A percentile compares a stretch with the other conserved stretches of the same genome.
phyloP scores from a whole-genome alignment of 2,888 invertebrate genomes.

The Hoplodrina ambigua region DNA sequence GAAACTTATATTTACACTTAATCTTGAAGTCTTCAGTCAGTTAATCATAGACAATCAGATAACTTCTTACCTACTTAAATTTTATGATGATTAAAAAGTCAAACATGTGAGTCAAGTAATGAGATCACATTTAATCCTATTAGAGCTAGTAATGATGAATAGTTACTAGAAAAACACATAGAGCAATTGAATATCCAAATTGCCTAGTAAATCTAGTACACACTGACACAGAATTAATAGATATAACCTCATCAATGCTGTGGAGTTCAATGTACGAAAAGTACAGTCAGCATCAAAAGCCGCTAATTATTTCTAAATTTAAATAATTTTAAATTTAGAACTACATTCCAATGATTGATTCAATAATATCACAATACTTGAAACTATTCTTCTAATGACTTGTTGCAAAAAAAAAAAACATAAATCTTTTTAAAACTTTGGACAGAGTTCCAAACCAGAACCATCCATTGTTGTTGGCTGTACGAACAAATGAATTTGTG shows the following conservation, averaged over 20 bases:
- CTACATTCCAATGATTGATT: background rate
- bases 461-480: background rate
- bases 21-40: conserved; percentile 1
- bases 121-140: conserved; percentile 26
- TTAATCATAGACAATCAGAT: conserved; percentile 2
- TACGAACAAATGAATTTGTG: conserved; percentile 21
- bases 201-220: conserved; percentile 7
- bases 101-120: conserved; percentile 17
- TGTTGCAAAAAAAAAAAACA: background rate
- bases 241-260: conserved; percentile 10
- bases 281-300: conserved; percentile 22
- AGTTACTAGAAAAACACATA: conserved; percentile 11
- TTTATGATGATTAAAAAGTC: conserved; percentile 7
- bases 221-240: conserved; percentile 21
- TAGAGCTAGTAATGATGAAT: conserved; percentile 18
- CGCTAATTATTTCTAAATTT: background rate
- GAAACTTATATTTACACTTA: background rate
- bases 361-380: background rate
- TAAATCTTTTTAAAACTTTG: background rate
- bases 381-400: background rate
- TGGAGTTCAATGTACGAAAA: conserved; percentile 2
- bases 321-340: background rate
- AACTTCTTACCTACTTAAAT: background rate
- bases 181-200: background rate
- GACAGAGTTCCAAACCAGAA: background rate